These are phyloP conservation scores for Onychomys leucogaster DNA, from an alignment of 2,797 vertebrate genomes.

Conservation along the genomic window DNA sequence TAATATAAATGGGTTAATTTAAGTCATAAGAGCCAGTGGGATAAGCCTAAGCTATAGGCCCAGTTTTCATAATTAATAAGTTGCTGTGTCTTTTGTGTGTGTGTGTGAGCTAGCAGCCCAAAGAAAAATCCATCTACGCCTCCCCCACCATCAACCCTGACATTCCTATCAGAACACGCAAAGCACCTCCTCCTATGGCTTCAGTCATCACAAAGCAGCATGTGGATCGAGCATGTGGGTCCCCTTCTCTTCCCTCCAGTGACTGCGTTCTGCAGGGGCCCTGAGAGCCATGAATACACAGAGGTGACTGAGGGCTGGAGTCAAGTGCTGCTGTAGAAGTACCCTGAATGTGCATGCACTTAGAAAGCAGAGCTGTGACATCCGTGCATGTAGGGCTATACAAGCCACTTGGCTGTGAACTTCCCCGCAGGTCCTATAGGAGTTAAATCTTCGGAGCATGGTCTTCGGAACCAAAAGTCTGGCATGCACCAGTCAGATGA, in stretches of 20 bases:
- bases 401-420: neutral
- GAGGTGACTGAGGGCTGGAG: neutral
- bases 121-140: neutral
- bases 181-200: neutral
- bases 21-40: neutral
- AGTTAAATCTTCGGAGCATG: neutral
- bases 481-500: neutral
- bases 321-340: too few relatives aligned
- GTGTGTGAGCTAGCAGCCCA: neutral
- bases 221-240: neutral
- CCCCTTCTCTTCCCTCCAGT: neutral
- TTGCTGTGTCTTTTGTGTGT: neutral
- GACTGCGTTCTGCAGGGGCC: neutral
- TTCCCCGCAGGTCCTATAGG: neutral
- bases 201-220: neutral
- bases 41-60: neutral
- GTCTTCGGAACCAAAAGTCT: neutral
- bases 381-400: neutral
- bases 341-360: too few relatives aligned
- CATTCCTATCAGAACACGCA: neutral
- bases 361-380: neutral
- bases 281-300: neutral
- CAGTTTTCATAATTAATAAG: neutral
- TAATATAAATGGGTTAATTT: neutral
- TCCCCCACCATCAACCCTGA: neutral